Conservation (phyloP, 1,140 invertebrate genomes). For the Ceratina japonica region DNA sequence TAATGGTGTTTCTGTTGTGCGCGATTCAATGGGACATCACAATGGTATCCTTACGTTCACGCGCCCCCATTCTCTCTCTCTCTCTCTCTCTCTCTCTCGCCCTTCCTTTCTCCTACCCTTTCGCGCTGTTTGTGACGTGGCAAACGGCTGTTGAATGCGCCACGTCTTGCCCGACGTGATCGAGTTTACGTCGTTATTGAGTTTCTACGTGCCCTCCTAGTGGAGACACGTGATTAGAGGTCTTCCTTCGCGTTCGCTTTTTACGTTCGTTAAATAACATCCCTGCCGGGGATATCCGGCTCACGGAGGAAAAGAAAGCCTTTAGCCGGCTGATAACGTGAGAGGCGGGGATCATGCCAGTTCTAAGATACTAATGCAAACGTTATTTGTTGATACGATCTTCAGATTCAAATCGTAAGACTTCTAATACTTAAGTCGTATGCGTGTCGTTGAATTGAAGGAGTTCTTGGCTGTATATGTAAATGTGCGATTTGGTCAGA, state of each 20-base stretch:
- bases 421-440: too few species aligned
- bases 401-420: too few species aligned
- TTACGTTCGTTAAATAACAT: conserved; percentile 1
- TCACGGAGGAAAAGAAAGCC: not conserved
- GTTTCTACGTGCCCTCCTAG: conserved; percentile 57
- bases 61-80: conserved; percentile 24
- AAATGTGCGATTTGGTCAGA: not conserved
- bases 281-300: conserved; percentile 10
- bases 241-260: conserved; percentile 19
- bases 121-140: conserved; percentile 37
- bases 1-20: conserved; percentile 64
- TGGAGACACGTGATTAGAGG: conserved; percentile 54
- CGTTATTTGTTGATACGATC: too few species aligned
- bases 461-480: not conserved
- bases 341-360: too few species aligned
- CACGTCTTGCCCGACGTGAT: conserved; percentile 44
- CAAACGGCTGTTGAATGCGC: conserved; percentile 60
- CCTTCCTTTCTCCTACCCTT: not conserved
- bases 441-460: too few species aligned
- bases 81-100: not conserved
- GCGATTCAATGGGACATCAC: conserved; percentile 59
- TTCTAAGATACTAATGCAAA: too few species aligned
- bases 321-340: too few species aligned
- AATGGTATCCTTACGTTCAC: conserved; percentile 61
- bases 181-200: conserved; percentile 62